Base-by-base conservation (phyloP, 2,797 vertebrate genomes). In the Paratrypauchen microcephalus region DNA sequence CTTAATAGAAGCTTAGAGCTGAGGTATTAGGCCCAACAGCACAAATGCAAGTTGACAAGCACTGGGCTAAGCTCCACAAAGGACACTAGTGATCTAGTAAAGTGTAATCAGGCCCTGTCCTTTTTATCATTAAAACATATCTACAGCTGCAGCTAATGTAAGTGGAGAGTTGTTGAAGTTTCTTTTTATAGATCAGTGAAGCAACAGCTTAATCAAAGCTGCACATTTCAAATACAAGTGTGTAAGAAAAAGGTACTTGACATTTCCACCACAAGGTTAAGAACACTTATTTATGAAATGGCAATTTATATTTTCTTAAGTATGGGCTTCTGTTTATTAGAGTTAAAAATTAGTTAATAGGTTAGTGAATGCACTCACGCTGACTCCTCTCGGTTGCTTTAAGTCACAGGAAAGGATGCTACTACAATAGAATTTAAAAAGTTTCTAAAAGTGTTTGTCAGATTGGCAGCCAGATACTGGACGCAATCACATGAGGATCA, bases 1-100 rank as follows among this genome's bases (percentile, higher is more conserved):
- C 61, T 60, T 77, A 65, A 71, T 12, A 52, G 69, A 69, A 61
- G 66, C 67, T 72, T 56, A 54, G 66, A 78, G 65, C 65, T 50
- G 26, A 50, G 45, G 63, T 65, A 65, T 65, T 65, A 65, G 63
- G 47, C 45, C 24, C 45, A 50, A 50, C 47, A 48, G 63, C 63
- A 65, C 63, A 65, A 65, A 65, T 65, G 63, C 63, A 65, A 65
- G 45, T 65, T 65, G 63, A 65, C 63, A 65, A 65, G 63, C 63
- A 30, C 63, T 65, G 63, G 62, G 23, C 60, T 56, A 67, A 60
- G 54, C 39, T 56, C 13, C 39, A 68, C 4, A 68, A 55, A 65
- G 18, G 15, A 70, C 64, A 67, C n/a, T 3, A 19, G 9, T 56
- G 52, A 65, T 28, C n/a, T 48, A 68, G 24, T 15, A 26, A 41